Base-by-base conservation (phyloP, 2,797 vertebrate genomes). In the Sparus aurata region DNA sequence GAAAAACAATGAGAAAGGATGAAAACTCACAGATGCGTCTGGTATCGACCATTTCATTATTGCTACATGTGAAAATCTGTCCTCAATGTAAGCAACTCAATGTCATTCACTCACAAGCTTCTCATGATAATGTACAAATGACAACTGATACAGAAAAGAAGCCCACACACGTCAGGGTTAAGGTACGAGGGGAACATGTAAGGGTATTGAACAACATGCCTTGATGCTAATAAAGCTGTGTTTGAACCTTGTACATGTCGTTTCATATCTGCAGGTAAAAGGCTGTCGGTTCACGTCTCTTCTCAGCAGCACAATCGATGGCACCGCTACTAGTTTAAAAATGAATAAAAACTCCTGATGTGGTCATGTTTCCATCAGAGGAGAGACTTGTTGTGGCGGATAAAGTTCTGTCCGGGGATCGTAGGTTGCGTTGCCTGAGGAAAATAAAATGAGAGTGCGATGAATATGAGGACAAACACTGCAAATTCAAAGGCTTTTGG, bases 161-260 rank as follows among this genome's bases (percentile, higher is more conserved):
- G 63, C 66, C 45, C 61, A 76, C 55, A 76, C 55, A 0, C 54
- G 75, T 80, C 58, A 46, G 63, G 75, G 69, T 11, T 1, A 43
- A 61, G 34, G 49, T 22, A 27, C 38, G 25, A 54, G 25, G 80
- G 80, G 80, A 65, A 75, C 65, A 52, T 15, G 13, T 2, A 15
- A 34, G 52, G 59, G 77, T n/a, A 88, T 47, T 82, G 77, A 85
- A 82, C 63, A 59, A 77, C 66, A 82, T 79, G 90, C 84, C 77
- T 86, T 69, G 82, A 82, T 77, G 71, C 69, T 84, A 84, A 87
- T 90, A 90, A 92, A 93, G 90, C 86, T 90, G 77, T 86, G 70
- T 86, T 87, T 82, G 85, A 91, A 86, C 90, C 87, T 85, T 58
- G 52, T 43, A 61, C 16, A 69, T 57, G 58, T 85, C 34, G 34